Percentiles rank a stretch among this genome's conserved stretches.
Conservation (phyloP, 2,113 vertebrate genomes). For the Meles meles region DNA sequence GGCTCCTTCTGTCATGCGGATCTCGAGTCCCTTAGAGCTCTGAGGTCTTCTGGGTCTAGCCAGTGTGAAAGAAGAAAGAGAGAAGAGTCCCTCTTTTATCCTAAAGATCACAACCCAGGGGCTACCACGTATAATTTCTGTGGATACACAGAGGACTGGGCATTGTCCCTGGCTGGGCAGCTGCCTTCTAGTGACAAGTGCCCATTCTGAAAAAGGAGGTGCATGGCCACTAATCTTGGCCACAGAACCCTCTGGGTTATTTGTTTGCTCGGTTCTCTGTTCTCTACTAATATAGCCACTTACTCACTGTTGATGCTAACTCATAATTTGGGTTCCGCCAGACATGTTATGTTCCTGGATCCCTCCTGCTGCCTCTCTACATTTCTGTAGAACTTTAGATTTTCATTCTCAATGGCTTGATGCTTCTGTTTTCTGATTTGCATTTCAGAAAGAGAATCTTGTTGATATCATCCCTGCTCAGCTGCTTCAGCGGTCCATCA, state of each 20-base stretch:
- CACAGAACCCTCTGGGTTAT: rapidly evolving
- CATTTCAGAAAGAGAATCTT: neutral
- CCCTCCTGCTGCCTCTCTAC: neutral
- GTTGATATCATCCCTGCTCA: neutral
- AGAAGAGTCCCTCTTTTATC: neutral
- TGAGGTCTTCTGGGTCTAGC: neutral
- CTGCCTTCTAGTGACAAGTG: neutral
- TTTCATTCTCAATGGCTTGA: neutral
- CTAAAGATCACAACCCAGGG: neutral
- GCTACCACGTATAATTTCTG: neutral
- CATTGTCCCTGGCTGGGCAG: neutral
- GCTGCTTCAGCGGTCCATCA: neutral
- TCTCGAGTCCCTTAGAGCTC: neutral
- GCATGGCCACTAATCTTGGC: neutral
- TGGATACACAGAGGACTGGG: neutral
- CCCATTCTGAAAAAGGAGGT: neutral
- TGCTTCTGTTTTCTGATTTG: neutral
- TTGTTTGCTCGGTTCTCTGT: neutral
- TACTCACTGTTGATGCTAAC: neutral
- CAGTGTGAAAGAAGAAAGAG: neutral
- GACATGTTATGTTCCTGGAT: no score
- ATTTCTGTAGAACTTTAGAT: neutral
- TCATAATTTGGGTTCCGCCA: neutral
- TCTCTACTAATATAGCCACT: neutral
- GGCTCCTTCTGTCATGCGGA: neutral